Conservation (phyloP, 2,888 invertebrate genomes). For the Dryocosmus kuriphilus region DNA sequence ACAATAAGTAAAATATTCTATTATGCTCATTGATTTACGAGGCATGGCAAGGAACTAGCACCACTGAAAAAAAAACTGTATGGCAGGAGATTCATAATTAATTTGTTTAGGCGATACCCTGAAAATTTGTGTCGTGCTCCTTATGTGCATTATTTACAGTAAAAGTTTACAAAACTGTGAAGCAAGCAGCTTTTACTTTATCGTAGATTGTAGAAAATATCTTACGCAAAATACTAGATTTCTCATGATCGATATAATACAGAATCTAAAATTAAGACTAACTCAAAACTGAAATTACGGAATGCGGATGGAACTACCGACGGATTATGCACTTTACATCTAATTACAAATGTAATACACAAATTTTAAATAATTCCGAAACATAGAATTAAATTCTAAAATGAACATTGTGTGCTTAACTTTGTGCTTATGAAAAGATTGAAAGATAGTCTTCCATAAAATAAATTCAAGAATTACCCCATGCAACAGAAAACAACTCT, state of each 20-base stretch:
- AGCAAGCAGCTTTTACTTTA: background rate
- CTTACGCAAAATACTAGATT: background rate
- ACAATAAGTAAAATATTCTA: conserved; percentile 36
- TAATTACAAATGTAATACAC: background rate
- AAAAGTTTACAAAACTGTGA: background rate
- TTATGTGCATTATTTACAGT: conserved; percentile 27
- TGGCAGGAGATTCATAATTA: background rate
- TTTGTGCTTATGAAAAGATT: background rate
- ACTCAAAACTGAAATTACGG: background rate
- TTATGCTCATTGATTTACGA: background rate
- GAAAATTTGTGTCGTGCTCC: background rate
- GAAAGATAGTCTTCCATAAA: background rate
- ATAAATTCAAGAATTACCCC: conserved; percentile 30
- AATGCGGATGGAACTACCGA: background rate
- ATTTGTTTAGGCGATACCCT: background rate
- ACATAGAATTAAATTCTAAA: background rate
- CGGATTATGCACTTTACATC: background rate
- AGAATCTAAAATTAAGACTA: background rate
- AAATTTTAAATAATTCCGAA: background rate
- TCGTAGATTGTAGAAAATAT: background rate
- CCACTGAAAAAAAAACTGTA: background rate
- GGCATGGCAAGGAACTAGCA: background rate
- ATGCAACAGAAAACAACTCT: conserved; percentile 49
- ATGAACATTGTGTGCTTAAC: background rate
- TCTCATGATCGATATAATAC: background rate